These are phyloP conservation scores for Euphysa ruthae DNA, from an alignment of 30 jellyfish, hydroid and myxozoan genomes.

Conservation along the genomic window DNA sequence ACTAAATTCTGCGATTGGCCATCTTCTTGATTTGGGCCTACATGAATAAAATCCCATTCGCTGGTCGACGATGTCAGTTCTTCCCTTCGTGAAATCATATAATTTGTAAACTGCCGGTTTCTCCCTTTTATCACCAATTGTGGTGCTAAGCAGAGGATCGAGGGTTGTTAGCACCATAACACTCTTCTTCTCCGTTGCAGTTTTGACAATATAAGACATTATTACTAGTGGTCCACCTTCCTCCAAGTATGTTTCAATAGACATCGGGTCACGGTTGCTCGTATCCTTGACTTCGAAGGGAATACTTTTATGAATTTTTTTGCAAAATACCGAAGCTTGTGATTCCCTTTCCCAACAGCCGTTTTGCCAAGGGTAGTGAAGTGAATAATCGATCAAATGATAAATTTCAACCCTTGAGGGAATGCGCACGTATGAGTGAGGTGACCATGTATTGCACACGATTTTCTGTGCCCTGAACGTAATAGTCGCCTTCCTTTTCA, in stretches of 20 bases:
- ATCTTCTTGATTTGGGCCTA: conserved; percentile 3
- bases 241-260: conserved; percentile 11
- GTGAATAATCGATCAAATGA: conserved; percentile 16
- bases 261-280: background rate
- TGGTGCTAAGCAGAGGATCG: conserved; percentile 24
- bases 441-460: background rate
- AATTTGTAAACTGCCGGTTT: conserved; percentile 31
- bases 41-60: conserved; percentile 14
- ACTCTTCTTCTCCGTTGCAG: conserved; percentile 13
- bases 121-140: conserved; percentile 12
- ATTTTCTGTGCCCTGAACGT: conserved; percentile 12
- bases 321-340: conserved; percentile 26
- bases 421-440: background rate
- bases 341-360: conserved; percentile 12
- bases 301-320: conserved; percentile 15
- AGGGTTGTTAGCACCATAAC: conserved; percentile 15
- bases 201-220: conserved; percentile 16
- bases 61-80: conserved; percentile 30
- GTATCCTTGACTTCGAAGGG: conserved; percentile 19
- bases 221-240: background rate
- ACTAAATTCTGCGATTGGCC: conserved; percentile 16
- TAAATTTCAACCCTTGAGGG: conserved; percentile 11
- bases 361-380: background rate
- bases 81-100: conserved; percentile 29
- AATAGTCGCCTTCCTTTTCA: conserved; percentile 16